Base-by-base conservation (phyloP, 2,797 vertebrate genomes). In the Pelochelys cantorii region DNA sequence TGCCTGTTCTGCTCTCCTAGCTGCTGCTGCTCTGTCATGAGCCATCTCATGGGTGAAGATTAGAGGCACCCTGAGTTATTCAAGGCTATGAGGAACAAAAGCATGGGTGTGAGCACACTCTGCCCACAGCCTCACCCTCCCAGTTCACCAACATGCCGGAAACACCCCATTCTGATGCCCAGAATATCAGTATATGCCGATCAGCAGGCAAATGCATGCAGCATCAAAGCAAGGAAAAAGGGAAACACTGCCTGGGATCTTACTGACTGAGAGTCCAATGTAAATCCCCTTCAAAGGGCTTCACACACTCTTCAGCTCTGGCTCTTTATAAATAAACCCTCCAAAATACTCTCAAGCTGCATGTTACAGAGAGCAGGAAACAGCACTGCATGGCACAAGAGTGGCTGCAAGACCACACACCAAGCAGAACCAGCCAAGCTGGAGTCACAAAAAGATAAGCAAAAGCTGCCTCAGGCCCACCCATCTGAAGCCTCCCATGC, bases 291-390 rank as follows among this genome's bases (percentile, higher is more conserved):
- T 77, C 34, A 3, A 74, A 27, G 27, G 15, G 8, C 42, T 20
- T 48, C 1, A 25, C 0, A 23, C 85, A 82, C 54, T 78, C 56
- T 53, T 60, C 42, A 53, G 53, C 52, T 80, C 29, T 2, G 12
- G 29, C 60, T 62, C 0, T 0, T 25, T 31, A 12, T 52, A 7
- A 1, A 1, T 48, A 74, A 55, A 31, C 29, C 20, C 55, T 15
- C 74, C 53, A 37, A 29, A 60, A 57, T 0, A 12, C 79, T 52
- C 53, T 59, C 2, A 1, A 10, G 42, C 65, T 27, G 84, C 7
- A 12, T 0, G 0, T 18, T 48, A 48, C 53, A 54, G 57, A 53
- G 27, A 71, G 71, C 5, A 4, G 55, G 62, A 60, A 54, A 65
- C 13, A 54, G 78, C 37, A 12, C 31, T 80, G 55, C 7, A 53